Conservation (phyloP, 1,140 invertebrate species). For the Steinernema feltiae region DNA sequence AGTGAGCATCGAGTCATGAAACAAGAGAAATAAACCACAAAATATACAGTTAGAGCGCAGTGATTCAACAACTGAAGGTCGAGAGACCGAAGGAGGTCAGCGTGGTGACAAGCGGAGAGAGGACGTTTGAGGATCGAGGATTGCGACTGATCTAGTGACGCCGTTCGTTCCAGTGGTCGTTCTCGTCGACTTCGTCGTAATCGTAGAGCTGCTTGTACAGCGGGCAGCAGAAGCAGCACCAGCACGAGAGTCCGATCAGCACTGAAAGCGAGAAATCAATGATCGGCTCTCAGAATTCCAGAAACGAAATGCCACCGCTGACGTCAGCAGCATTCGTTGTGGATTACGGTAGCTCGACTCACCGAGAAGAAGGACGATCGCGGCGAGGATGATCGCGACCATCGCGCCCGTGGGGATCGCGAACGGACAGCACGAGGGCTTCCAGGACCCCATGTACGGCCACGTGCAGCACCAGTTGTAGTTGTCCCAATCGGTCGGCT, state of each 20-base stretch:
- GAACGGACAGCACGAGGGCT: slow-evolving; percentile 58
- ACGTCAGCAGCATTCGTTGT: not conserved
- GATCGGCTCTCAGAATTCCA: not conserved
- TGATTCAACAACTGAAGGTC: not conserved
- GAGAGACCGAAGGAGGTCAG: slow-evolving; percentile 1
- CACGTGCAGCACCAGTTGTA: slow-evolving; percentile 58
- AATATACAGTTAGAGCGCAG: not conserved
- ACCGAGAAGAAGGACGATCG: slow-evolving; percentile 50
- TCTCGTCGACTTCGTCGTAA: slow-evolving; percentile 29
- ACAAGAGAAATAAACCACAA: not conserved
- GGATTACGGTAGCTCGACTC: too few species aligned
- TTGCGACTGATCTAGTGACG: not conserved
- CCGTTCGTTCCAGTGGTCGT: not conserved
- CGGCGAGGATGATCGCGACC: slow-evolving; percentile 54
- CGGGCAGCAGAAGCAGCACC: slow-evolving; percentile 57
- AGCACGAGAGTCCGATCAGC: slow-evolving; percentile 52
- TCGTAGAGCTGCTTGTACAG: slow-evolving; percentile 53
- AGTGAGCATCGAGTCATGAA: slow-evolving; percentile 1
- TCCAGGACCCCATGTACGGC: slow-evolving; percentile 54
- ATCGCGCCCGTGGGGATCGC: slow-evolving; percentile 57
- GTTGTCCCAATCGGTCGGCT: slow-evolving; percentile 58
- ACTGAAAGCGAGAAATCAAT: slow-evolving; percentile 42
- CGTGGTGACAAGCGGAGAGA: not conserved
- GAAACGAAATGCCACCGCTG: not conserved
- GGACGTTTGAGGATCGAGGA: slow-evolving; percentile 2